Percentiles rank a stretch among this genome's conserved stretches.
Evolutionary conservation across 2,888 invertebrate species (phyloP).

Genomic region (Eupithecia centaureata): DNA sequence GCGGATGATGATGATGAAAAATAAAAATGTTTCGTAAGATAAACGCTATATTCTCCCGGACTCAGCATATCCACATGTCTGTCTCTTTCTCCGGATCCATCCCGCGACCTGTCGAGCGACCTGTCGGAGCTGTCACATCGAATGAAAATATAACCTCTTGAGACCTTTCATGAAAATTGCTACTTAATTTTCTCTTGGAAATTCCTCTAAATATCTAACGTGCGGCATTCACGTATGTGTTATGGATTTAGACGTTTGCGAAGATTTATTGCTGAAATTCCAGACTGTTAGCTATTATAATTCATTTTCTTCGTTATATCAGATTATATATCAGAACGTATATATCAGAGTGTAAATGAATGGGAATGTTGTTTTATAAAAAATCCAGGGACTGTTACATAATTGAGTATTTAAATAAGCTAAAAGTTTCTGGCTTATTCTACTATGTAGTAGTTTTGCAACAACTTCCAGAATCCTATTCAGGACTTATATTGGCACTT

Average conservation of each 20-base stretch:
- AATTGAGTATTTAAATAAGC: background rate
- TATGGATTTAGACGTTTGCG: conserved; percentile 8
- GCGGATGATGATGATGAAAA: no score
- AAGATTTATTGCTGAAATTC: conserved; percentile 7
- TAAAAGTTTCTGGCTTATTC: conserved; percentile 31
- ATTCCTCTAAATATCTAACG: conserved; percentile 18
- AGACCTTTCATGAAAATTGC: conserved; percentile 43
- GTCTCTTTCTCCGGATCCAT: conserved; percentile 33
- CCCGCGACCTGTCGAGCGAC: conserved; percentile 30
- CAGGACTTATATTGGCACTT: conserved; percentile 46
- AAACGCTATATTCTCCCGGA: conserved; percentile 1
- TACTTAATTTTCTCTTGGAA: conserved; percentile 32
- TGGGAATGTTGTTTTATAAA: no score
- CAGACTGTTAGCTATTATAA: background rate
- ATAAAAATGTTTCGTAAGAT: conserved; percentile 5
- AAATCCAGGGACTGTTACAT: background rate
- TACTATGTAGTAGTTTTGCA: conserved; percentile 17
- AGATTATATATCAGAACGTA: no score
- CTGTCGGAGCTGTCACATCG: conserved; percentile 31
- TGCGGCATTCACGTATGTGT: conserved; percentile 13
- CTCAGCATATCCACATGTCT: conserved; percentile 51
- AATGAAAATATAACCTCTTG: conserved; percentile 39
- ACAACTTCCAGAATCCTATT: conserved; percentile 36
- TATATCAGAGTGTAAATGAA: background rate
- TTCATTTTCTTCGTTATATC: background rate